phyloP scores from a whole-genome alignment of 2,113 vertebrate species.

The Parotia lawesii region DNA sequence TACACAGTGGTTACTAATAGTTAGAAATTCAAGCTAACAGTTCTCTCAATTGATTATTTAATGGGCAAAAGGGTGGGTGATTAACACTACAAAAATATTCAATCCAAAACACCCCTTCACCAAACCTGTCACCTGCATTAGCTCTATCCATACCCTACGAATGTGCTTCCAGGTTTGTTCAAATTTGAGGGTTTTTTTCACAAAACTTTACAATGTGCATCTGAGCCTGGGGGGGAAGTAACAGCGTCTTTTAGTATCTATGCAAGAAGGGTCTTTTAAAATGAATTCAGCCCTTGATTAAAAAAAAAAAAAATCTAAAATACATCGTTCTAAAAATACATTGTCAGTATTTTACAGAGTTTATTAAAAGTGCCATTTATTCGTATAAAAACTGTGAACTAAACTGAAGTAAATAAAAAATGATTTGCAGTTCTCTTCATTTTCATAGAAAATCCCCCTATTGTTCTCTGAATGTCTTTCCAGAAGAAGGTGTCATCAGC shows the following conservation, averaged over 20 bases:
- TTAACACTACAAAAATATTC: neutral
- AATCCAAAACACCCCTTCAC: neutral
- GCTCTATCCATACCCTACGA: neutral
- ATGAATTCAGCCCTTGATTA: conserved; percentile 64
- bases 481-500: neutral
- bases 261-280: neutral
- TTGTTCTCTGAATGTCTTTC: neutral
- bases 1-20: neutral
- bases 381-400: conserved; percentile 76
- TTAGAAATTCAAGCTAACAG: neutral
- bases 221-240: conserved; percentile 32
- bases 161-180: neutral
- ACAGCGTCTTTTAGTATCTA: neutral
- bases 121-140: neutral
- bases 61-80: neutral
- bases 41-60: neutral
- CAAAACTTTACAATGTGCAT: conserved; percentile 17
- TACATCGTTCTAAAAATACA: conserved; percentile 70
- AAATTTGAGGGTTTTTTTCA: neutral
- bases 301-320: conserved; percentile 58
- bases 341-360: conserved; percentile 73
- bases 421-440: conserved; percentile 8
- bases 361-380: conserved; percentile 84
- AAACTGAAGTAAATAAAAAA: conserved; percentile 55
- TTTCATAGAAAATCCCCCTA: conserved; percentile 28